Evolutionary conservation across 2,797 vertebrate genomes (phyloP), one percentile per base, ranked within the genome.

Genomic region (Spinibarbus caldwelli): DNA sequence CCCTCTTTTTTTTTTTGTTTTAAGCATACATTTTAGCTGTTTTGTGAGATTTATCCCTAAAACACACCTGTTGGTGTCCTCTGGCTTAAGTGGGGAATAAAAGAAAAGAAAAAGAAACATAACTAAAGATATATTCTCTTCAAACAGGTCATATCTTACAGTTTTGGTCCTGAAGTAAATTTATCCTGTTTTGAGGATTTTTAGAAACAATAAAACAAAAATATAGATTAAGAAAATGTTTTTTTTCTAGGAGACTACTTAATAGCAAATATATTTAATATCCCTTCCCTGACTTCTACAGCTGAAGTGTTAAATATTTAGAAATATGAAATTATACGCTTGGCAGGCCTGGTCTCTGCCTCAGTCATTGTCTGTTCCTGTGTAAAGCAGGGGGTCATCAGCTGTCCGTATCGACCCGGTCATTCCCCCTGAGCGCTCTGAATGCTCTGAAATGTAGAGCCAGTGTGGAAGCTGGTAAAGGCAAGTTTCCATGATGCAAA

Each of bases 401-500:
- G 72, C 59, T 67, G 82, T 83, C 26, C 21, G 0, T 29, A 67
- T 83, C 15, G 59, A 83, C 43, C 59, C 29, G 6, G n/a, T 83
- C 59, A 67, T 83, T 83, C 41, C 41, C 80, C 41, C 70, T 26
- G 70, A 64, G 68, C 14, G 21, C 70, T 64, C 76, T 64, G 66
- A 52, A 90, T 93, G 91, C 88, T 90, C 88, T 87, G 82, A 54
- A 68, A 85, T 66, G 47, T 66, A 29, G 66, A 62, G 49, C 38
- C 47, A 66, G 49, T 31, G 21, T 83, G 12, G 83, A 57, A 62
- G 41, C 71, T 83, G 82, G 77, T 71, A 29, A 59, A 64, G 87
- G 85, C 9, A 78, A 94, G 91, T 95, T 95, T 95, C 95, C 94
- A 94, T 95, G 95, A 95, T 95, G 93, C 19, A 62, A 91, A 87